Percentiles rank a stretch among this genome's conserved stretches.
phyloP scores from a whole-genome alignment of 2,888 invertebrate genomes.

The Drosophila dives region DNA sequence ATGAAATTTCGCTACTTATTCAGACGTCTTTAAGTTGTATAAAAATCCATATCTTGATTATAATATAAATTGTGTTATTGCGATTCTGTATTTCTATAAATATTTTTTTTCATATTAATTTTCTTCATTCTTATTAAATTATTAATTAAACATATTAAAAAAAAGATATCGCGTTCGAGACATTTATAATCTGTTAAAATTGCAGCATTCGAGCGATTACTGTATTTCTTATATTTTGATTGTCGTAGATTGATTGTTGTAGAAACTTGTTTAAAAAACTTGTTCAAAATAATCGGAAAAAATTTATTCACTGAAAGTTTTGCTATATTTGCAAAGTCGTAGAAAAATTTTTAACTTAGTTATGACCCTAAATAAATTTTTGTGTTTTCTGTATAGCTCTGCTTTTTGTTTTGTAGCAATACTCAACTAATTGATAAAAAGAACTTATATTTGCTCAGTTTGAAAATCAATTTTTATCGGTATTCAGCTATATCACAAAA shows the following conservation, averaged over 20 bases:
- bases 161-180: background rate
- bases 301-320: background rate
- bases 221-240: conserved; percentile 7
- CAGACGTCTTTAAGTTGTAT: too few species aligned
- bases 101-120: too few species aligned
- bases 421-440: background rate
- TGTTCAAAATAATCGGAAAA: background rate
- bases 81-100: background rate
- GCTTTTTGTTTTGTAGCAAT: background rate
- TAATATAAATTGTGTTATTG: too few species aligned
- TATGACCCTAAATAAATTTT: background rate
- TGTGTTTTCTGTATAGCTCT: background rate
- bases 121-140: too few species aligned
- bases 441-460: background rate
- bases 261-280: background rate
- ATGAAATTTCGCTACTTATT: too few species aligned
- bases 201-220: background rate
- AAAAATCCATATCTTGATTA: too few species aligned
- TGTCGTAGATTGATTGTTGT: too few species aligned
- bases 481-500: too few species aligned
- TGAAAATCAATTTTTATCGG: background rate
- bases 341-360: background rate
- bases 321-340: background rate
- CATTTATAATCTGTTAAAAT: background rate
- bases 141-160: too few species aligned